Percentiles rank a stretch among this genome's conserved stretches.
phyloP scores from a whole-genome alignment of 2,113 vertebrate species.

The Platanista minor region DNA sequence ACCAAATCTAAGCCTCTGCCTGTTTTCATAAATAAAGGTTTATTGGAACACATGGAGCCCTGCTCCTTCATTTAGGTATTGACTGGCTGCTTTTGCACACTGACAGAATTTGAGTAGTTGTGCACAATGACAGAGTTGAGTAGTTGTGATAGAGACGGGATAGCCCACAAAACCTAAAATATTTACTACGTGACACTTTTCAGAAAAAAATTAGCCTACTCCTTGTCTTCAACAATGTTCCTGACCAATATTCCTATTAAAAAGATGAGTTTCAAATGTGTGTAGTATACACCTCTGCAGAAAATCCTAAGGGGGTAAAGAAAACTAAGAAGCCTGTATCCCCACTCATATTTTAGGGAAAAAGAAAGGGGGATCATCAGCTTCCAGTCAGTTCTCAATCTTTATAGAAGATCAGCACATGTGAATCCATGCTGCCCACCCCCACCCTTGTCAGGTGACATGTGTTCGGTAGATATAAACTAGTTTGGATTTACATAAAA shows the following conservation, averaged over 20 bases:
- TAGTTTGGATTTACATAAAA: slow-evolving; percentile 62
- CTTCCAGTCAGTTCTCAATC: slow-evolving; percentile 34
- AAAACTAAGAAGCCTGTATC: neutral
- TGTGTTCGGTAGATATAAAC: slow-evolving; percentile 15
- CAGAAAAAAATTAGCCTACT: neutral
- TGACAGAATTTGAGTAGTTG: neutral
- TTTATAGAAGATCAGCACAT: slow-evolving; percentile 20
- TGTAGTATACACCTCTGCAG: neutral
- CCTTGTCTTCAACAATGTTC: neutral
- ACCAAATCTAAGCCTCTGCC: neutral
- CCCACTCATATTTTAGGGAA: slow-evolving; percentile 15
- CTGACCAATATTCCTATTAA: neutral
- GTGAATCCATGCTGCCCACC: neutral
- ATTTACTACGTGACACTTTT: neutral
- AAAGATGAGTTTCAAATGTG: neutral
- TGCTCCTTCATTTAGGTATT: neutral
- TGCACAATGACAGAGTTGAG: neutral
- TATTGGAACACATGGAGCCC: neutral
- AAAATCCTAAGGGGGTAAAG: neutral
- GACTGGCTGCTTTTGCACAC: neutral
- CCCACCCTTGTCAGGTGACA: neutral
- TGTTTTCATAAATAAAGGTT: slow-evolving; percentile 55
- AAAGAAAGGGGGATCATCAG: neutral
- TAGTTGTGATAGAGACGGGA: neutral
- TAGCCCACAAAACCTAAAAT: neutral